Evolutionary conservation across 2,888 invertebrate species (phyloP).

Genomic region (Allophyes oxyacanthae): DNA sequence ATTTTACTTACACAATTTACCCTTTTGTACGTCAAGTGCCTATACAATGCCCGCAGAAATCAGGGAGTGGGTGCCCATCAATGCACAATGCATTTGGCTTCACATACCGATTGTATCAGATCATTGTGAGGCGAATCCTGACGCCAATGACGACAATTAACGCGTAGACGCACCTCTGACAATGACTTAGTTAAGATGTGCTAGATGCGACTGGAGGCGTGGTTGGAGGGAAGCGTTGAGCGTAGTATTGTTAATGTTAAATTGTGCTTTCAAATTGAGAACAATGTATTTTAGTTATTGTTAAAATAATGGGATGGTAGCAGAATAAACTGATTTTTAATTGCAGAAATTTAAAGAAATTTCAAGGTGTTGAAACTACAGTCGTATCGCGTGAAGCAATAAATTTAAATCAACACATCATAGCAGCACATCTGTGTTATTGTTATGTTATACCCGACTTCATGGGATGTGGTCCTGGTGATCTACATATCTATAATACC

Average conservation of each 20-base stretch:
- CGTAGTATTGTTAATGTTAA: neutral
- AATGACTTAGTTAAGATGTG: neutral
- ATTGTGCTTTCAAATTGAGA: too few species aligned
- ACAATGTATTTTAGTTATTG: too few species aligned
- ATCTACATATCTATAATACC: too few species aligned
- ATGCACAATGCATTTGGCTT: slow-evolving; percentile 6
- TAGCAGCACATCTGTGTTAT: too few species aligned
- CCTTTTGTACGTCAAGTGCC: neutral
- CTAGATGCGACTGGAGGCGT: slow-evolving; percentile 18
- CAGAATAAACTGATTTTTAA: too few species aligned
- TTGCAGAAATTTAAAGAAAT: too few species aligned
- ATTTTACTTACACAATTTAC: neutral
- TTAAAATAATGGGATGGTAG: too few species aligned
- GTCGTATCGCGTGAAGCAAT: too few species aligned
- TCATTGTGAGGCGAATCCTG: slow-evolving; percentile 22
- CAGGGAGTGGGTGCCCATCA: slow-evolving; percentile 22
- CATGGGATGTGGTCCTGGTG: too few species aligned
- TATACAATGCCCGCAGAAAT: slow-evolving; percentile 1
- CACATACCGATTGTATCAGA: slow-evolving; percentile 36
- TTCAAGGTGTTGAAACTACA: too few species aligned
- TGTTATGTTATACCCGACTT: too few species aligned
- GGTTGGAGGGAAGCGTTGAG: neutral
- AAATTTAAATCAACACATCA: too few species aligned
- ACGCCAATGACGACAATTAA: slow-evolving; percentile 47
- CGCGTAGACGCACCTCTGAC: slow-evolving; percentile 18